Percentiles rank a stretch among this genome's conserved stretches.
These are phyloP conservation scores for Oncorhynchus masou DNA, from an alignment of 2,113 vertebrate genomes.

Conservation along the genomic window DNA sequence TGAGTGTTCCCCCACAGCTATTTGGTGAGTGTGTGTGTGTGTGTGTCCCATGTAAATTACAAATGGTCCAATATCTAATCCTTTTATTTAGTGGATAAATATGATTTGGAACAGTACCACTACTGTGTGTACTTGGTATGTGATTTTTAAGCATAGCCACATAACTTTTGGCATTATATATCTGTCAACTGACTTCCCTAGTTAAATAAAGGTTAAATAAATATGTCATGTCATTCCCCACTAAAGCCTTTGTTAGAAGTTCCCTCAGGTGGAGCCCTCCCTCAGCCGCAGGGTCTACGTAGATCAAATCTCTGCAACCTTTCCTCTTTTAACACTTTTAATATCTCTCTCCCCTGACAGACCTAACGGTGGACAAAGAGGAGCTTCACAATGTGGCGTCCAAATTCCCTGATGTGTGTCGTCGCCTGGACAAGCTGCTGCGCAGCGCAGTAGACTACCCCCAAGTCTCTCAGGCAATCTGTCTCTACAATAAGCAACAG, in stretches of 20 bases:
- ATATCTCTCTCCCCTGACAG: constrained; percentile 66
- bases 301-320: background rate
- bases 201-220: too few species aligned
- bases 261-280: background rate
- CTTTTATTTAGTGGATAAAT: background rate
- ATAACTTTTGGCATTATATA: too few species aligned
- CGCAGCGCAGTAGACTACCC: constrained; percentile 84
- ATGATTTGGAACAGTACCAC: background rate
- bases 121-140: background rate
- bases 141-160: background rate
- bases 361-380: constrained; percentile 82
- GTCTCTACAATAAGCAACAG: constrained; percentile 83
- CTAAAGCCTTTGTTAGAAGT: background rate
- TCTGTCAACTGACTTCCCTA: too few species aligned
- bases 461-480: constrained; percentile 80
- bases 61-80: background rate
- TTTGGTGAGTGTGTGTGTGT: constrained; percentile 78
- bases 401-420: constrained; percentile 72
- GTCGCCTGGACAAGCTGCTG: constrained; percentile 79
- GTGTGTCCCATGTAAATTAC: too few species aligned
- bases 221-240: too few species aligned
- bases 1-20: constrained; percentile 81
- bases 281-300: background rate
- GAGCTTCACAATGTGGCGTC: constrained; percentile 83
- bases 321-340: background rate